These are phyloP conservation scores for Cololabis saira DNA, from an alignment of 2,113 vertebrate species.

Conservation along the genomic window DNA sequence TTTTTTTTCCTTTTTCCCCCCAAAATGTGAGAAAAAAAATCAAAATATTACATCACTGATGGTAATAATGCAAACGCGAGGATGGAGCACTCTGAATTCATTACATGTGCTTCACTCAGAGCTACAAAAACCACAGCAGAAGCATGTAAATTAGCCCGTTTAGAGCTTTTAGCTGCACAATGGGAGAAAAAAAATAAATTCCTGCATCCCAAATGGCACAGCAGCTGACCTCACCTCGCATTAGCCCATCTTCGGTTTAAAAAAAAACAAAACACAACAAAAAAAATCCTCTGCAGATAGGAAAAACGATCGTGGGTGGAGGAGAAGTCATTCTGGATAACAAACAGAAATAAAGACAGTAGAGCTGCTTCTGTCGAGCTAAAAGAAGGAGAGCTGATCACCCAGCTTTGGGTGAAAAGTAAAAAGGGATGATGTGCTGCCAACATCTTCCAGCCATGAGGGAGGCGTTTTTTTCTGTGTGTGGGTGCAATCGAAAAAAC, in stretches of 20 bases:
- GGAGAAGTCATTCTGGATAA: constrained; percentile 45
- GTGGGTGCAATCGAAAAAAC: too few relatives aligned
- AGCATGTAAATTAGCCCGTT: constrained; percentile 29
- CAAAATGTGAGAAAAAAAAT: background rate
- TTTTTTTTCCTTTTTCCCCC: background rate
- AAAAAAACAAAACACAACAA: too few relatives aligned
- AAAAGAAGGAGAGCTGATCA: constrained; percentile 56
- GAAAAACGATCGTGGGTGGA: constrained; percentile 53
- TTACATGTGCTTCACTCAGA: constrained; percentile 41
- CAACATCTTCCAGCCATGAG: too few relatives aligned
- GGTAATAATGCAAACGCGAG: constrained; percentile 51
- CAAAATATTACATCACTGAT: constrained; percentile 13
- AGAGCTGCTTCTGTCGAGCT: constrained; percentile 16
- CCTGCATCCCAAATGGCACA: constrained; percentile 26
- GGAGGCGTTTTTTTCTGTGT: too few relatives aligned
- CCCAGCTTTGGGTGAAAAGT: constrained; percentile 27
- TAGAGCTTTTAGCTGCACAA: constrained; percentile 22
- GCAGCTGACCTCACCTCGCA: constrained; percentile 23
- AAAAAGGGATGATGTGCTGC: background rate
- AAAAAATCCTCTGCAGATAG: constrained; percentile 6
- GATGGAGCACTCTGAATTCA: constrained; percentile 55
- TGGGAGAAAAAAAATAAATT: constrained; percentile 8
- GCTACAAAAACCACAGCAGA: constrained; percentile 16
- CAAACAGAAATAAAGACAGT: constrained; percentile 47
- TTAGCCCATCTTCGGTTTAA: constrained; percentile 7